These are phyloP conservation scores for Megaleporinus macrocephalus DNA, from an alignment of 2,113 vertebrate species.

Conservation along the genomic window DNA sequence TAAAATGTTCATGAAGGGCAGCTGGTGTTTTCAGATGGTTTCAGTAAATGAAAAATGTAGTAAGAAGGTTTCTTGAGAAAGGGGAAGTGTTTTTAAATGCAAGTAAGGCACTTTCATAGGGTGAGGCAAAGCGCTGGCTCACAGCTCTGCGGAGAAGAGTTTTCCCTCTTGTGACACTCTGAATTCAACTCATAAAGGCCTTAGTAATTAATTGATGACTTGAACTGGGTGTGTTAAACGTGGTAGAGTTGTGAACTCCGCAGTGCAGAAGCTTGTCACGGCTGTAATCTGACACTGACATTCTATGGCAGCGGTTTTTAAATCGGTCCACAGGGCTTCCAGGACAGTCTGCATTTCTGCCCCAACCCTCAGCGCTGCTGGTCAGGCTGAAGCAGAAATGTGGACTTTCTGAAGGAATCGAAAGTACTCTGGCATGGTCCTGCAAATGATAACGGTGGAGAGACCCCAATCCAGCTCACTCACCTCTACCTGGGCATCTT, in stretches of 20 bases:
- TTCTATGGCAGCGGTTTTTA: too few relatives aligned
- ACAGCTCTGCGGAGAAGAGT: background rate
- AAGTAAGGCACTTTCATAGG: background rate
- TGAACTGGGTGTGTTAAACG: too few relatives aligned
- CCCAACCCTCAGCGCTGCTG: too few relatives aligned
- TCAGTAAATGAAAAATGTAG: too few relatives aligned
- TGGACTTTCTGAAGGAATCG: too few relatives aligned
- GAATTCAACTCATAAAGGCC: too few relatives aligned
- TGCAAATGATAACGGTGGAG: background rate
- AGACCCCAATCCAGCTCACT: background rate
- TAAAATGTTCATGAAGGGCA: too few relatives aligned
- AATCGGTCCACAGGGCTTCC: too few relatives aligned
- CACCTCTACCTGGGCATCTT: slow-evolving; percentile 46
- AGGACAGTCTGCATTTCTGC: too few relatives aligned
- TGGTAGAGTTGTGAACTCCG: background rate
- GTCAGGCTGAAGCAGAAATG: too few relatives aligned
- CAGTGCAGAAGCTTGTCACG: background rate
- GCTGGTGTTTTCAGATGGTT: too few relatives aligned
- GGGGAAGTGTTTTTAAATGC: background rate
- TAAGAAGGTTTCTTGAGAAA: background rate
- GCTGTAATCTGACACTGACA: background rate
- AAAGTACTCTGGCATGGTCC: background rate
- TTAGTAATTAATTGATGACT: too few relatives aligned
- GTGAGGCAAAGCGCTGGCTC: background rate
- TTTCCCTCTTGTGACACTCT: background rate